Evolutionary conservation across 2,888 invertebrate genomes (phyloP), one percentile per base, ranked within the genome.

Genomic region (Archips crataeganus): DNA sequence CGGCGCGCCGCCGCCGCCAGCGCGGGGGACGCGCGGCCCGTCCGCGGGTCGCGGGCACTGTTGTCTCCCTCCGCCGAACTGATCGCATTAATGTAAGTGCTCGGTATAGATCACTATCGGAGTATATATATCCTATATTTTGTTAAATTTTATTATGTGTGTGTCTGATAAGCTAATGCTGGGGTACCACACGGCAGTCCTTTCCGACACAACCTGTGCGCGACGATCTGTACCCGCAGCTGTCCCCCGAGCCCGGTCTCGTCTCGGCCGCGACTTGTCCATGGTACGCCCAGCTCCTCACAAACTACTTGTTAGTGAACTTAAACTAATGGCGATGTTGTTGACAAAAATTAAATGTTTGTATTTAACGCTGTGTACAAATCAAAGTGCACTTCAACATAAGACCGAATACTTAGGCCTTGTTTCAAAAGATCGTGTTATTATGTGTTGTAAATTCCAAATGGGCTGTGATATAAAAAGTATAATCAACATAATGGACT

Each of bases 401-500:
- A 84, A 86, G 86, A 89, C 88, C 87, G 87, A 82, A 85, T 87
- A 90, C 86, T 88, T 90, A 90, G 87, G 91, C 90, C 92, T 92
- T 92, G 87, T 91, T 93, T 87, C 89, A 81, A 90, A 91, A 92
- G 89, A 91, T 87, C 88, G 87, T 90, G 88, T 91, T 93, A 90
- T 91, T 91, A 92, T 93, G 89, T 93, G 93, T 94, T 93, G 91
- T 94, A 96, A 96, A 96, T 96, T 96, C 96, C 96, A 96, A 96
- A 96, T 95, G 96, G 96, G 96, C 97, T 97, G 97, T 97, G 97
- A 97, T 96, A 96, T 95, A 95, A 93, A 91, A 89, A 87, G 81
- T 90, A 91, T 90, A 90, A 95, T 95, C 95, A 95, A 95, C 95
- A 95, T 95, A 91, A 95, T 95, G 91, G 95, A 95, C 95, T 96